Evolutionary conservation across 2,888 invertebrate genomes (phyloP).

Genomic region (Lochmaea capreae): DNA sequence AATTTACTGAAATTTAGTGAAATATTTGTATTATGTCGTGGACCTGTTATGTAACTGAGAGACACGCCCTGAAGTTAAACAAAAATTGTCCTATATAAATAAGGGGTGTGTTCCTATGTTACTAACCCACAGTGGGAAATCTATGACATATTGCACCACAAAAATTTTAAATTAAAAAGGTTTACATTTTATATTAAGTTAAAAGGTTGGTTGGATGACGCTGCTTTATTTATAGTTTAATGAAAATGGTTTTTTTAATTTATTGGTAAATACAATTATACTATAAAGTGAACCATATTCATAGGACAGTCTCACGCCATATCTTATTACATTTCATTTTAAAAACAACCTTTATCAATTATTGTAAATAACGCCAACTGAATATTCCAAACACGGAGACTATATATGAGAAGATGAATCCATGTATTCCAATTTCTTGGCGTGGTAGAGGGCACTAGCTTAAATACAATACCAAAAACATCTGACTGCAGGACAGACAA

Average conservation of each 20-base stretch:
- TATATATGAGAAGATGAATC: too few relatives aligned
- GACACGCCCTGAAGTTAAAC: conserved; percentile 39
- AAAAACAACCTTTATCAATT: neutral
- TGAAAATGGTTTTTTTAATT: conserved; percentile 14
- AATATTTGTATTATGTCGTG: conserved; percentile 13
- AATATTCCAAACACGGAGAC: too few relatives aligned
- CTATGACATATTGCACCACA: conserved; percentile 24
- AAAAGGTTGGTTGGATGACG: conserved; percentile 3
- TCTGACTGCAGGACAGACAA: too few relatives aligned
- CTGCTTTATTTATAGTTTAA: neutral
- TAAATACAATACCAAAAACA: too few relatives aligned
- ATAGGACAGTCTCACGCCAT: neutral
- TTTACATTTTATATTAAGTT: conserved; percentile 22
- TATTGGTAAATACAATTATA: neutral
- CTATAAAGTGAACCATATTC: neutral
- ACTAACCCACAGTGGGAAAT: conserved; percentile 16
- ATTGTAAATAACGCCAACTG: neutral
- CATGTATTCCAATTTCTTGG: too few relatives aligned
- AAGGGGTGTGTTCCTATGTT: conserved; percentile 38
- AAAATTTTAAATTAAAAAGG: conserved; percentile 28
- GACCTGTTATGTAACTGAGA: conserved; percentile 11
- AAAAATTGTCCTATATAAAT: conserved; percentile 32
- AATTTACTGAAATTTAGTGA: conserved; percentile 29
- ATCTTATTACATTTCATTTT: neutral
- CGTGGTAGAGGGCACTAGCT: too few relatives aligned